These are phyloP conservation scores for Chrysina gloriosa DNA, from an alignment of 2,888 invertebrate species.

Conservation along the genomic window DNA sequence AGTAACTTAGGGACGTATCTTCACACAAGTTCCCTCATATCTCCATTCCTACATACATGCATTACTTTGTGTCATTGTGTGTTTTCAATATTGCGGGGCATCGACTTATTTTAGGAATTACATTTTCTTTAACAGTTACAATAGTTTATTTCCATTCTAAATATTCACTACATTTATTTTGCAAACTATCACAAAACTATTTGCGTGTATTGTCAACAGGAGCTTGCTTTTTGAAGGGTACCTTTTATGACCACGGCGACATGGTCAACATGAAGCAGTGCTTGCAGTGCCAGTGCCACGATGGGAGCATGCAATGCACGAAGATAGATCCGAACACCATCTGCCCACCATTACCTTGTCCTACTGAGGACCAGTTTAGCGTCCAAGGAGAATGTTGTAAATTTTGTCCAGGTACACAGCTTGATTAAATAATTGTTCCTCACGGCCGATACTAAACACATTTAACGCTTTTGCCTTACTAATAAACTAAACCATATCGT, in stretches of 20 bases:
- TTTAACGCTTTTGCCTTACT: slow-evolving; percentile 28
- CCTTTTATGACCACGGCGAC: slow-evolving; percentile 83
- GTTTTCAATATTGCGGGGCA: too few relatives aligned
- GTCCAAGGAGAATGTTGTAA: slow-evolving; percentile 91
- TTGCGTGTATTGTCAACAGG: slow-evolving; percentile 52
- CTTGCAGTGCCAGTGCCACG: slow-evolving; percentile 84
- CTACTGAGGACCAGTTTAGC: slow-evolving; percentile 80
- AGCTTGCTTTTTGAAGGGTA: slow-evolving; percentile 59
- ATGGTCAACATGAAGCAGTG: slow-evolving; percentile 79
- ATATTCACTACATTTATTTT: neutral
- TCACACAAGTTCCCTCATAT: too few relatives aligned
- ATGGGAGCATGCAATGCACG: slow-evolving; percentile 84
- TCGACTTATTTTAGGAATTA: too few relatives aligned
- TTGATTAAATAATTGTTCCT: neutral
- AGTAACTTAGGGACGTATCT: too few relatives aligned
- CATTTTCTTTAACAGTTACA: too few relatives aligned
- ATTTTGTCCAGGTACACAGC: slow-evolving; percentile 82
- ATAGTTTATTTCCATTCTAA: neutral
- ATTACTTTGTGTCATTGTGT: too few relatives aligned
- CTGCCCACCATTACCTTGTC: slow-evolving; percentile 84
- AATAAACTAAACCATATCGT: slow-evolving; percentile 32
- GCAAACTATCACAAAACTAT: slow-evolving; percentile 10
- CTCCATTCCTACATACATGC: too few relatives aligned
- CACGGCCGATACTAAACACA: slow-evolving; percentile 3
- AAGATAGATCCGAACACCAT: slow-evolving; percentile 77